These are phyloP conservation scores for Antechinus flavipes DNA, from an alignment of 2,113 vertebrate genomes.

Conservation along the genomic window DNA sequence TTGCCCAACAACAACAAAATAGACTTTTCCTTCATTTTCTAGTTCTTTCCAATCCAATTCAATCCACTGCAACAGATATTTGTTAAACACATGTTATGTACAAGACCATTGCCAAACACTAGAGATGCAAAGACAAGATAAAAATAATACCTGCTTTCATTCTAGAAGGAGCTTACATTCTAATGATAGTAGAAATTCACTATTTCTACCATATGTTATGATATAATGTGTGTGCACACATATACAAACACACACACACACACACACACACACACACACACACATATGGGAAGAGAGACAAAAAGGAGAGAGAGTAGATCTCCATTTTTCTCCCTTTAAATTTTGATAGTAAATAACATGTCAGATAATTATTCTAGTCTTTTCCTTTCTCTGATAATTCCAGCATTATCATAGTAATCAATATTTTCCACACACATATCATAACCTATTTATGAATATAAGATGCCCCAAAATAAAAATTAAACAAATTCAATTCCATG, in stretches of 20 bases:
- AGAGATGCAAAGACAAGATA: background rate
- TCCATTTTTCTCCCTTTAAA: background rate
- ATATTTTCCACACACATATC: background rate
- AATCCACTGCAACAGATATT: background rate
- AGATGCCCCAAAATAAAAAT: background rate
- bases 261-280: background rate
- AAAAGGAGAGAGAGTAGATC: background rate
- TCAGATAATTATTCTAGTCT: background rate
- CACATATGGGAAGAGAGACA: no score
- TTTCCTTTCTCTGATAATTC: background rate
- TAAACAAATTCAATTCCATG: background rate
- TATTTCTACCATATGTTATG: background rate
- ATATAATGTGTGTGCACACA: background rate
- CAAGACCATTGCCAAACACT: background rate
- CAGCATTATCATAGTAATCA: background rate
- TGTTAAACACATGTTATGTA: background rate
- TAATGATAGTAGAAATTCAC: background rate
- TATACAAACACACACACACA: background rate
- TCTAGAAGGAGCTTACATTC: background rate
- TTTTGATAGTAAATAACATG: slow-evolving; percentile 5
- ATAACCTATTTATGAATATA: background rate
- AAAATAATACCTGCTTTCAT: background rate
- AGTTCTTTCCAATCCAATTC: background rate
- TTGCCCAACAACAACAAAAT: background rate
- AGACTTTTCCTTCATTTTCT: background rate